These are phyloP conservation scores for Phyto melanocephala DNA, from an alignment of 2,888 invertebrate genomes.

Conservation along the genomic window DNA sequence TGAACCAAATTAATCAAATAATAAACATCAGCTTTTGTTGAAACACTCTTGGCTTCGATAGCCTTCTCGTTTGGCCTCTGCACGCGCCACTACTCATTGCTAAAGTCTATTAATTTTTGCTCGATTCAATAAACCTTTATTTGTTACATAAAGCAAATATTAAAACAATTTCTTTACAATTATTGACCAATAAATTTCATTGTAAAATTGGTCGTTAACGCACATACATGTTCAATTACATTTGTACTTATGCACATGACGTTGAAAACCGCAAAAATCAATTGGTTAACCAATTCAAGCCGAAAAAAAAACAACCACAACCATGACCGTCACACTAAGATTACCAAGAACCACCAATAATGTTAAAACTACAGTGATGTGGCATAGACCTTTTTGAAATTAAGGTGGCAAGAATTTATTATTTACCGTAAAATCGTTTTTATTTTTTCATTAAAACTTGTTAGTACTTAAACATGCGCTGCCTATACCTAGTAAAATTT, in stretches of 20 bases:
- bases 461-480: too few species aligned
- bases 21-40: background rate
- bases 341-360: background rate
- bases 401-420: background rate
- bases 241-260: background rate
- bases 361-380: background rate
- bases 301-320: background rate
- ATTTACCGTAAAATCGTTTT: too few species aligned
- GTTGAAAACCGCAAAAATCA: slow-evolving; percentile 43
- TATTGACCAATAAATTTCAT: slow-evolving; percentile 45
- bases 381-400: background rate
- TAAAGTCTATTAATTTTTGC: slow-evolving; percentile 24
- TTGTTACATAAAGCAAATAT: slow-evolving; percentile 36
- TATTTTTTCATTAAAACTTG: too few species aligned
- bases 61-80: too few species aligned
- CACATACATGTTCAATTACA: background rate
- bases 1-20: background rate
- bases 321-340: background rate
- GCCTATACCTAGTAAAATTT: too few species aligned
- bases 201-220: slow-evolving; percentile 20
- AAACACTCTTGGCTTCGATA: background rate
- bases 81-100: background rate
- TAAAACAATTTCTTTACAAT: slow-evolving; percentile 28
- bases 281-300: slow-evolving; percentile 34
- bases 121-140: slow-evolving; percentile 17